Evolutionary conservation across 2,113 vertebrate genomes (phyloP), one percentile per base, ranked within the genome.

Genomic region (Sinocyclocheilus anshuiensis): DNA sequence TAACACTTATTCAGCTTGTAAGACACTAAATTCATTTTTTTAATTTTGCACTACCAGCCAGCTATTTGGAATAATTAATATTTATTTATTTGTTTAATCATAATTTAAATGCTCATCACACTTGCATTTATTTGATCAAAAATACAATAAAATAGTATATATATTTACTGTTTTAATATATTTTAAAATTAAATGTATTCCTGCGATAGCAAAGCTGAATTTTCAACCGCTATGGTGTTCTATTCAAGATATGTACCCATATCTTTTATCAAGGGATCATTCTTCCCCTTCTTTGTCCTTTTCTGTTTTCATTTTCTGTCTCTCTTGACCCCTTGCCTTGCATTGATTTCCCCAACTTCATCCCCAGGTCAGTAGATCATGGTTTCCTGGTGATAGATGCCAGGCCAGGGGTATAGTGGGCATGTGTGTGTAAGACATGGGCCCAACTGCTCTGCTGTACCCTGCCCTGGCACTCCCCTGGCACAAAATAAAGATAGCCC

Each of bases 401-500:
- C 42, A 77, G 39, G 76, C 42, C 22, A 71, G 39, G 69, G 81
- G 77, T 84, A 86, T 79, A 74, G 69, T 36, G 76, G 84, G 57
- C 77, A 87, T 81, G 61, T 86, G 84, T 83, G 78, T 88, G 77
- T 59, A 33, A 75, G 65, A 71, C 26, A 33, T 77, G 84, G 71
- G 61, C 82, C 63, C 71, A 57, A 36, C 53, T 83, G 85, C 26
- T 74, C 82, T n/a, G 69, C 67, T 63, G 71, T 48, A 59, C 67
- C 81, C 87, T 84, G 81, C 69, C 81, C 85, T 86, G 81, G 80
- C 55, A 67, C 84, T 88, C 75, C 80, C 87, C 84, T 86, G 84
- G 88, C 85, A 86, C 71, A 59, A 57, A 86, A 59, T 81, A 82
- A 84, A 84, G 88, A 89, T 78, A 87, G 86, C 65, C 63, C 75